Evolutionary conservation across 2,888 invertebrate genomes (phyloP), one percentile per base, ranked within the genome.

Genomic region (Tenthredo distinguenda): DNA sequence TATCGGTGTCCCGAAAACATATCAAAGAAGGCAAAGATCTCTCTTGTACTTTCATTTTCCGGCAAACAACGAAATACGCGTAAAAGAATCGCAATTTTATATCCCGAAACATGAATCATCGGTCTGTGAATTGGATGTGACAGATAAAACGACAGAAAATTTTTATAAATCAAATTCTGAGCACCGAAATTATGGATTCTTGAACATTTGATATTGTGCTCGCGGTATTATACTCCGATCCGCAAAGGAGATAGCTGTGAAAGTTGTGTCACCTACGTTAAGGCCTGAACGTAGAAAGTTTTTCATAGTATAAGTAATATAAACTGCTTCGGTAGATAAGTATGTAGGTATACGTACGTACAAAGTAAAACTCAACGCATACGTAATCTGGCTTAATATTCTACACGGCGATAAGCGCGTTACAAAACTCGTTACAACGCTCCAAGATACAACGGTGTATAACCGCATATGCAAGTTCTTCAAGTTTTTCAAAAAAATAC

Each of bases 351-450:
- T 55, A 77, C 3, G 6, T 34, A 77, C 10, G 43, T 26, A 18
- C 26, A 47, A 71, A 83, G 83, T 68, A 83, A 83, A 83, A 83
- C 65, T 68, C 65, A 10, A 83, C 47, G 65, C 47, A 83, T 68
- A 87, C 87, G 88, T 89, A 90, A 90, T 87, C 72, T 87, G 87
- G 86, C 87, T 91, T 90, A 90, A 91, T 90, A 91, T 91, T 91
- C 91, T 87, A 85, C 88, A 85, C 90, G 86, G 87, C 86, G 86
- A 88, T 87, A 87, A 86, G 85, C 86, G 85, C 88, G 88, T 91
- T 91, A 88, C 90, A 90, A 90, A 89, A 90, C 82, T 86, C 86
- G 86, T 88, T 87, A 89, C 88, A 85, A 90, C 21, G 37, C 79
- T 34, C 15, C 65, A 34, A 55, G 77, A 68, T 68, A 34, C 31